phyloP scores from a whole-genome alignment of 2,113 vertebrate species.

The Chloroceryle aenea region DNA sequence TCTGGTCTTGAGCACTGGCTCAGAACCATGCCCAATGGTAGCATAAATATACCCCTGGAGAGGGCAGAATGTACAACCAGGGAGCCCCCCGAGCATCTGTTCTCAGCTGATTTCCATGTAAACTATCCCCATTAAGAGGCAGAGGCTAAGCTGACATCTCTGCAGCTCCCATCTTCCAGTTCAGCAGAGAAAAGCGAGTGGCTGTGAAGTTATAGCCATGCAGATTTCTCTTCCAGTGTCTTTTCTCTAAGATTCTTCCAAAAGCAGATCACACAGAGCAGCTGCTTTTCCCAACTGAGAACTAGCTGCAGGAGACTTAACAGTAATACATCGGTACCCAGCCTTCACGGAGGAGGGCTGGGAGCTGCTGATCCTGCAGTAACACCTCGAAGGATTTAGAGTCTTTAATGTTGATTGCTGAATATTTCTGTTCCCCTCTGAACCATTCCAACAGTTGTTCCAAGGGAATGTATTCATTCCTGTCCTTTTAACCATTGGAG shows the following conservation, averaged over 20 bases:
- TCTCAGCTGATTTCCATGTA: not conserved
- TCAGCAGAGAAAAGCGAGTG: not conserved
- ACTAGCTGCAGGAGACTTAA: not conserved
- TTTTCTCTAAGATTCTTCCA: not conserved
- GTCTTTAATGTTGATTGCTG: slow-evolving; percentile 49
- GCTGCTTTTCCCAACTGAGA: not conserved
- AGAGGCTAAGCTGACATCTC: not conserved
- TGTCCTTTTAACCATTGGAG: slow-evolving; percentile 48
- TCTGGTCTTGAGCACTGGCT: not conserved
- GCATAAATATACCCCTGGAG: not conserved
- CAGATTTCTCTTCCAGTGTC: not conserved
- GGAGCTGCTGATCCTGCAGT: slow-evolving; percentile 52
- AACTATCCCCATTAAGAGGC: not conserved
- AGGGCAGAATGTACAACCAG: not conserved
- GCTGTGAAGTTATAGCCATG: rapidly evolving
- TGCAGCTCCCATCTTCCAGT: not conserved
- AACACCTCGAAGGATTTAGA: slow-evolving; percentile 48
- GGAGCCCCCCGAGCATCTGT: not conserved
- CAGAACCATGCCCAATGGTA: not conserved
- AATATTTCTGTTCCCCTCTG: slow-evolving; percentile 39
- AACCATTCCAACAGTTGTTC: slow-evolving; percentile 54
- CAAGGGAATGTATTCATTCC: slow-evolving; percentile 36
- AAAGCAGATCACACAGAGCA: not conserved
- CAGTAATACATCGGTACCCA: not conserved
- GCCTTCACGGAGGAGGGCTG: not conserved